A percentile compares a stretch with the other conserved stretches of the same genome.
These are phyloP conservation scores for Morinoia aosen DNA, from an alignment of 2,888 invertebrate genomes.

Conservation along the genomic window DNA sequence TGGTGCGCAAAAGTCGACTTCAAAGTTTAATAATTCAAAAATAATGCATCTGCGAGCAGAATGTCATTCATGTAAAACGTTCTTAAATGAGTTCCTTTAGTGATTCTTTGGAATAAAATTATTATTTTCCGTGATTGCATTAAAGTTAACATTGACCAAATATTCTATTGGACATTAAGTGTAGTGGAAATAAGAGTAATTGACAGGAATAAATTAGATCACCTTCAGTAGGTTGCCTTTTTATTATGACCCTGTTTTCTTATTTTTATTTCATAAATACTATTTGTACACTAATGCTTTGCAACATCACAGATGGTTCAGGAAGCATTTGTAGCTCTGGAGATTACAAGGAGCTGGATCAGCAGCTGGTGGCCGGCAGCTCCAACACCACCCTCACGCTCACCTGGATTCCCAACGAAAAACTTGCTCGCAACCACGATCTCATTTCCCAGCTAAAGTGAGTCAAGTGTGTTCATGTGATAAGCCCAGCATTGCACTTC, in stretches of 20 bases:
- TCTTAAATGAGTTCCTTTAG: too few species aligned
- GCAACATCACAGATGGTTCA: neutral
- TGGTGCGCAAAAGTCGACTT: too few species aligned
- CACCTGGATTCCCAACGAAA: slow-evolving; percentile 95
- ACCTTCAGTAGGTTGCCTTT: neutral
- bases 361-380: slow-evolving; percentile 75
- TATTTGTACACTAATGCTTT: neutral
- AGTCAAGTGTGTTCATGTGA: neutral
- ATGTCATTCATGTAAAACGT: too few species aligned
- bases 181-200: too few species aligned
- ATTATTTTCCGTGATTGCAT: too few species aligned
- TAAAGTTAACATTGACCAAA: too few species aligned
- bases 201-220: too few species aligned
- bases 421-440: slow-evolving; percentile 83
- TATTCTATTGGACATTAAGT: too few species aligned
- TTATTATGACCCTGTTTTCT: neutral
- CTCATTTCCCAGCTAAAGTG: slow-evolving; percentile 61
- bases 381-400: slow-evolving; percentile 81
- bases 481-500: neutral
- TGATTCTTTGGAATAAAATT: too few species aligned
- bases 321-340: neutral
- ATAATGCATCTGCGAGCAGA: too few species aligned
- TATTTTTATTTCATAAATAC: neutral
- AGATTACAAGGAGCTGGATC: neutral
- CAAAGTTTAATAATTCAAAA: too few species aligned